phyloP scores from a whole-genome alignment of 2,797 vertebrate species.

The Gadopsis marmoratus region DNA sequence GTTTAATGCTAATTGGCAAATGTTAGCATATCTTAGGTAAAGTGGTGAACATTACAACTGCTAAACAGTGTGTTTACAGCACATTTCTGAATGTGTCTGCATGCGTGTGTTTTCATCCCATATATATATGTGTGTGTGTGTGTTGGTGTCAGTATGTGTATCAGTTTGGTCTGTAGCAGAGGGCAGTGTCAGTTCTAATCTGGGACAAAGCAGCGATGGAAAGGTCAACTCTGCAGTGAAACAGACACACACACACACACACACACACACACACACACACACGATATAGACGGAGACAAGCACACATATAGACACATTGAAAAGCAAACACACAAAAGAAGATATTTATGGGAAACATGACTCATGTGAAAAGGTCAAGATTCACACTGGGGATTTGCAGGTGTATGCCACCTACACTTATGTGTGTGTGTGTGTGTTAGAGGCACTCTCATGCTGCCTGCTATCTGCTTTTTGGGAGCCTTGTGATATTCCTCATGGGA shows the following conservation, averaged over 20 bases:
- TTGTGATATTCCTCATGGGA: conserved; percentile 74
- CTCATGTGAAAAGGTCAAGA: conserved; percentile 79
- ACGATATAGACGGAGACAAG: conserved; percentile 54
- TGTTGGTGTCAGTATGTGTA: conserved; percentile 69
- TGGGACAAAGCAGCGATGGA: conserved; percentile 80
- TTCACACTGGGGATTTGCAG: conserved; percentile 68
- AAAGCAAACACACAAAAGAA: conserved; percentile 70
- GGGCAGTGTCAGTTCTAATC: conserved; percentile 84
- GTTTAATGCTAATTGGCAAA: too few species aligned
- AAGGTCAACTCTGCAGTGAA: conserved; percentile 80
- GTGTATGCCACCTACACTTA: conserved; percentile 55
- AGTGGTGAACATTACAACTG: background rate
- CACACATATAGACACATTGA: conserved; percentile 67
- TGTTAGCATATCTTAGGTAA: background rate
- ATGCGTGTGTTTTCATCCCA: conserved; percentile 18
- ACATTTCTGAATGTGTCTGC: conserved; percentile 11
- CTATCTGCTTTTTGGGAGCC: conserved; percentile 54
- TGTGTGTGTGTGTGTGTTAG: conserved; percentile 34
- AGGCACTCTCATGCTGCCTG: conserved; percentile 21
- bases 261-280: conserved; percentile 35
- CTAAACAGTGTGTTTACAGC: background rate
- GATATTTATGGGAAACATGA: conserved; percentile 79
- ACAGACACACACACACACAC: conserved; percentile 52
- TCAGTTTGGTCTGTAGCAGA: conserved; percentile 80
- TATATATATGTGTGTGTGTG: conserved; percentile 25